A percentile compares a stretch with the other conserved stretches of the same genome.
Evolutionary conservation across 2,113 vertebrate species (phyloP).

Genomic region (Dasyornis broadbenti): DNA sequence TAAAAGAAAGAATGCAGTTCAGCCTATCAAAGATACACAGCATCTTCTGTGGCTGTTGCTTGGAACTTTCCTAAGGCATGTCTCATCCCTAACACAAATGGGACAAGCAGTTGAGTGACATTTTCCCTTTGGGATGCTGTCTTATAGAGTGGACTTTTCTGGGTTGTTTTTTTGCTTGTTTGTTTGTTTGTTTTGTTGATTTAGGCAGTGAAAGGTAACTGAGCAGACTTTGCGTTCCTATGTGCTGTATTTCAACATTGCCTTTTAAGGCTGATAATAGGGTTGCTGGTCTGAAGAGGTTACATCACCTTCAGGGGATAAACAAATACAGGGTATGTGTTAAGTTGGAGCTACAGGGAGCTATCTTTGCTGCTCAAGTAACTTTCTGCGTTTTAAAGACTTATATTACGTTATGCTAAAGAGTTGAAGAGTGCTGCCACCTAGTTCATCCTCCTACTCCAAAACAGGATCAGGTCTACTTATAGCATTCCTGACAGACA

Average conservation of each 20-base stretch:
- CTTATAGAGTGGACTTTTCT: background rate
- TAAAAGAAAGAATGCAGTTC: background rate
- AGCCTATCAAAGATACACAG: background rate
- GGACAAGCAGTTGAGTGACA: background rate
- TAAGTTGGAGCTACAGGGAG: background rate
- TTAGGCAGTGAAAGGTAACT: background rate
- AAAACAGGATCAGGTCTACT: conserved; percentile 42
- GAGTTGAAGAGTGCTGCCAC: conserved; percentile 51
- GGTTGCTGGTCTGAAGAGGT: background rate
- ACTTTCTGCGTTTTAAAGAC: conserved; percentile 27
- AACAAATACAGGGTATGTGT: background rate
- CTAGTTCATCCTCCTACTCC: conserved; percentile 61
- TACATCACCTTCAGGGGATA: background rate
- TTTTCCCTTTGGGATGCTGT: background rate
- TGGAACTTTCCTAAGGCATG: conserved; percentile 2
- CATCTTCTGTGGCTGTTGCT: background rate
- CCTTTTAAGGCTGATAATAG: background rate
- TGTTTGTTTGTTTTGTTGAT: background rate
- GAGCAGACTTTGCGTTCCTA: background rate
- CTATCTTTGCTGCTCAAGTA: background rate
- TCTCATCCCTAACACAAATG: background rate
- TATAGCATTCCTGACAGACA: conserved; percentile 59
- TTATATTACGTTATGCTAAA: conserved; percentile 36
- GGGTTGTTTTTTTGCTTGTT: background rate
- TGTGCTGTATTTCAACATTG: background rate